A percentile compares a stretch with the other conserved stretches of the same genome.
phyloP scores from a whole-genome alignment of 1,140 invertebrate species.

The Bombus confusus region DNA sequence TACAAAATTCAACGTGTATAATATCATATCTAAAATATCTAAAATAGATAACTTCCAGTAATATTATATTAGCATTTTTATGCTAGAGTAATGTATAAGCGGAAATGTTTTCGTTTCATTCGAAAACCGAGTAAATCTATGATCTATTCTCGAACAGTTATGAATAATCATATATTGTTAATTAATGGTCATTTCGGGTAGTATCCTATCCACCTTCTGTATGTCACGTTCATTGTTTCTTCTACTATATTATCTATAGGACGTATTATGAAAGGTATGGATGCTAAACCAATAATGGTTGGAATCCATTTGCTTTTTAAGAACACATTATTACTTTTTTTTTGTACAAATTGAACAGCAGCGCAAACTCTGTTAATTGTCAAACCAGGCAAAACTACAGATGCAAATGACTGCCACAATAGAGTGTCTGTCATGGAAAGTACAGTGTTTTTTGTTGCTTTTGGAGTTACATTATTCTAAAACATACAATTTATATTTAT shows the following conservation, averaged over 20 bases:
- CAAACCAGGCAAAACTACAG: constrained; percentile 94
- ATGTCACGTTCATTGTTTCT: constrained; percentile 89
- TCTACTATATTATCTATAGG: constrained; percentile 95
- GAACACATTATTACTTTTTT: constrained; percentile 76
- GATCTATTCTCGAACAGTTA: not conserved
- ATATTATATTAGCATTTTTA: constrained; percentile 20
- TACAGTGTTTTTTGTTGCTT: constrained; percentile 81
- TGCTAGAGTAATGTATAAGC: not conserved
- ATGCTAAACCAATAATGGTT: constrained; percentile 90
- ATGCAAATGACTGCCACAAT: constrained; percentile 96
- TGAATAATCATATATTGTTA: not conserved
- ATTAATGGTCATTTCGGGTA: constrained; percentile 66
- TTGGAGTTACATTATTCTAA: constrained; percentile 59
- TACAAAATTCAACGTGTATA: constrained; percentile 41
- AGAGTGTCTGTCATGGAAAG: constrained; percentile 91
- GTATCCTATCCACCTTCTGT: constrained; percentile 80
- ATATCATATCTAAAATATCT: too few relatives aligned
- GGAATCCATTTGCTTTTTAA: constrained; percentile 86
- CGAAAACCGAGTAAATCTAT: not conserved
- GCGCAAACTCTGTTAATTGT: constrained; percentile 95
- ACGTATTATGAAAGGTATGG: constrained; percentile 95
- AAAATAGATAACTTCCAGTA: constrained; percentile 26
- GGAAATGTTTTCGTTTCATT: constrained; percentile 23
- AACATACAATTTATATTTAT: constrained; percentile 38
- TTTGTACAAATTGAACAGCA: constrained; percentile 83